phyloP scores from a whole-genome alignment of 2,797 vertebrate genomes.

The Lutjanus campechanus region DNA sequence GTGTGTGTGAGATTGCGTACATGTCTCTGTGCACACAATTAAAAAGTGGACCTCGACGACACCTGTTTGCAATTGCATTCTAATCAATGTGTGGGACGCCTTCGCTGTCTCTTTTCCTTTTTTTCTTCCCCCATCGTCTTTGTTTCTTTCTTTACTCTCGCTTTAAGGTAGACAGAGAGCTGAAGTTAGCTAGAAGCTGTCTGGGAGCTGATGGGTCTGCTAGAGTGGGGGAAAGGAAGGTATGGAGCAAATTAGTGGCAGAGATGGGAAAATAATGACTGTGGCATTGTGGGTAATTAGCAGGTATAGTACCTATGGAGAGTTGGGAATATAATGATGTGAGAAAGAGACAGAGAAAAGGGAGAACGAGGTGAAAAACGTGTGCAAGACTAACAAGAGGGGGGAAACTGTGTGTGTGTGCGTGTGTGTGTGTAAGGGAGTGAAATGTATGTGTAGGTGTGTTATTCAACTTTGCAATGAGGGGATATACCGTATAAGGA shows the following conservation, averaged over 20 bases:
- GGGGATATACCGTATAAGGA: conserved; percentile 50
- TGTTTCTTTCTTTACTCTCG: conserved; percentile 59
- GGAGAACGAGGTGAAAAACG: conserved; percentile 81
- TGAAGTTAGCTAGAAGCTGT: conserved; percentile 78
- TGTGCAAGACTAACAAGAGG: conserved; percentile 74
- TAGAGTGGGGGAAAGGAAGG: conserved; percentile 66
- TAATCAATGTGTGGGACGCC: conserved; percentile 73
- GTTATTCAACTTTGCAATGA: conserved; percentile 60
- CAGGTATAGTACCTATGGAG: conserved; percentile 83
- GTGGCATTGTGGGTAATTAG: conserved; percentile 84
- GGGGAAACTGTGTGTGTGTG: conserved; percentile 30
- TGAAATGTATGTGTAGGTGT: conserved; percentile 64
- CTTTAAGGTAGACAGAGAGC: conserved; percentile 66
- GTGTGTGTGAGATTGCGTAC: conserved; percentile 33
- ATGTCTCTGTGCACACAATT: conserved; percentile 66
- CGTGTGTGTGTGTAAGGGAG: conserved; percentile 3
- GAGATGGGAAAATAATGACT: conserved; percentile 84
- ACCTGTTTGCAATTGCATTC: conserved; percentile 77
- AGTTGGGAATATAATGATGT: conserved; percentile 83
- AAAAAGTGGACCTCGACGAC: conserved; percentile 69
- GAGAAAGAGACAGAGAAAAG: conserved; percentile 84
- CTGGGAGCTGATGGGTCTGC: conserved; percentile 75
- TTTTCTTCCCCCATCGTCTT: conserved; percentile 46
- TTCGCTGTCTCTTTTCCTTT: conserved; percentile 47
- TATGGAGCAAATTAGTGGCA: conserved; percentile 81